These are phyloP conservation scores for Neoaliturus tenellus DNA, from an alignment of 2,888 invertebrate genomes.

Conservation along the genomic window DNA sequence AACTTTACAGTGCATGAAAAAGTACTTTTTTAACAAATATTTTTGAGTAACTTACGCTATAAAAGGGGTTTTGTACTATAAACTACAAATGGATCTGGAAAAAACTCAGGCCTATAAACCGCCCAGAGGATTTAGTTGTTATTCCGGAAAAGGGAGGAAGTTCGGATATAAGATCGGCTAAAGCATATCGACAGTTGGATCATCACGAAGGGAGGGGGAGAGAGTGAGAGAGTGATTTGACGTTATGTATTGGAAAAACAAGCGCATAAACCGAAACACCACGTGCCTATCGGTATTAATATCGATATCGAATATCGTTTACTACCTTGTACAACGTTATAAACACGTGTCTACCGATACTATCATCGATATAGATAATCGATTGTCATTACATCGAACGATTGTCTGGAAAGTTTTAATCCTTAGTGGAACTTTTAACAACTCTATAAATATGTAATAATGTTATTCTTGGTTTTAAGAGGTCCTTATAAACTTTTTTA, in stretches of 20 bases:
- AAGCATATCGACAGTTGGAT: constrained; percentile 5
- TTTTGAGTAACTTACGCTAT: too few relatives aligned
- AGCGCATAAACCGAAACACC: constrained; percentile 14
- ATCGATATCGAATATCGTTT: not conserved
- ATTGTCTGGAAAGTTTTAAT: constrained; percentile 4
- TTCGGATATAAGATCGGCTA: constrained; percentile 27
- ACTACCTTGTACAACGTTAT: not conserved
- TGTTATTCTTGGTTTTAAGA: too few relatives aligned
- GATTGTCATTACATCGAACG: not conserved
- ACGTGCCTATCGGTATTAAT: not conserved
- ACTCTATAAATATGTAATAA: too few relatives aligned
- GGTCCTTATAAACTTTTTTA: too few relatives aligned
- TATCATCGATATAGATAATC: not conserved
- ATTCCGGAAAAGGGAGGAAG: constrained; percentile 37
- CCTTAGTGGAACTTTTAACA: too few relatives aligned
- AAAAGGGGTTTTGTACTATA: not conserved
- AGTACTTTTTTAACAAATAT: too few relatives aligned
- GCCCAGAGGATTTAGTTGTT: constrained; percentile 30
- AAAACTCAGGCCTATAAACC: constrained; percentile 11
- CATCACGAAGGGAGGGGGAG: not conserved
- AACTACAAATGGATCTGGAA: not conserved
- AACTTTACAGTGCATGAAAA: too few relatives aligned
- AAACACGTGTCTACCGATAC: too few relatives aligned
- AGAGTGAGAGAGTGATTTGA: not conserved
- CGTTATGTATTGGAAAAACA: constrained; percentile 29